These are phyloP conservation scores for Lophius americanus DNA, from an alignment of 2,797 vertebrate genomes.

Conservation along the genomic window DNA sequence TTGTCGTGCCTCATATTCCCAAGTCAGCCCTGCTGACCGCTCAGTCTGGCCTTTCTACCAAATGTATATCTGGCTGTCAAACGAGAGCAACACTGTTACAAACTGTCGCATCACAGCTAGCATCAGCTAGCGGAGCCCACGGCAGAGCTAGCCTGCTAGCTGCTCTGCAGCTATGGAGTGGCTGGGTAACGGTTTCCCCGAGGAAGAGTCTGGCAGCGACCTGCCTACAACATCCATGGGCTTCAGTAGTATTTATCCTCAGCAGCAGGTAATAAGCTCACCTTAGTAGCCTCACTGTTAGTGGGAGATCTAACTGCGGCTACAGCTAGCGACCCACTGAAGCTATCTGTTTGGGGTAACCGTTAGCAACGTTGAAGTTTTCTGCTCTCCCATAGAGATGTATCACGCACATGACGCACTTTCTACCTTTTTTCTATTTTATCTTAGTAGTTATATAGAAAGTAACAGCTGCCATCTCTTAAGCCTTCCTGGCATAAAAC, in stretches of 20 bases:
- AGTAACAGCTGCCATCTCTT: too few species aligned
- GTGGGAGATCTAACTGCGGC: too few species aligned
- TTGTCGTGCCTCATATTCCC: not conserved
- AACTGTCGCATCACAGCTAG: slow-evolving; percentile 29
- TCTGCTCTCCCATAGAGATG: not conserved
- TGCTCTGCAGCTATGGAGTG: slow-evolving; percentile 77
- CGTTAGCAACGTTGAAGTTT: not conserved
- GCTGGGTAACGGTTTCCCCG: slow-evolving; percentile 60
- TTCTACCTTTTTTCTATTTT: not conserved
- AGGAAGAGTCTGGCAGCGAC: slow-evolving; percentile 34
- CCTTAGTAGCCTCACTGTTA: not conserved
- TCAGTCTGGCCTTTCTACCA: slow-evolving; percentile 1
- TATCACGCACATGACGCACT: not conserved
- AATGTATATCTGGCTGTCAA: not conserved
- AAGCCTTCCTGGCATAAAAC: not conserved
- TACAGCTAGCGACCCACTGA: too few species aligned
- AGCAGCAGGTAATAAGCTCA: slow-evolving; percentile 58
- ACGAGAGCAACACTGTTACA: slow-evolving; percentile 4
- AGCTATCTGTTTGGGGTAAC: slow-evolving; percentile 22
- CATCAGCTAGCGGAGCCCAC: slow-evolving; percentile 51
- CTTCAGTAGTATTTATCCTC: slow-evolving; percentile 8
- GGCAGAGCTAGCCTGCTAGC: slow-evolving; percentile 42
- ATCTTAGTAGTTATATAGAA: too few species aligned
- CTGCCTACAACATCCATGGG: slow-evolving; percentile 5
- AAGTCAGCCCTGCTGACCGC: not conserved